Conservation (phyloP, 1,140 invertebrate species). For the Neodiprion virginianus region DNA sequence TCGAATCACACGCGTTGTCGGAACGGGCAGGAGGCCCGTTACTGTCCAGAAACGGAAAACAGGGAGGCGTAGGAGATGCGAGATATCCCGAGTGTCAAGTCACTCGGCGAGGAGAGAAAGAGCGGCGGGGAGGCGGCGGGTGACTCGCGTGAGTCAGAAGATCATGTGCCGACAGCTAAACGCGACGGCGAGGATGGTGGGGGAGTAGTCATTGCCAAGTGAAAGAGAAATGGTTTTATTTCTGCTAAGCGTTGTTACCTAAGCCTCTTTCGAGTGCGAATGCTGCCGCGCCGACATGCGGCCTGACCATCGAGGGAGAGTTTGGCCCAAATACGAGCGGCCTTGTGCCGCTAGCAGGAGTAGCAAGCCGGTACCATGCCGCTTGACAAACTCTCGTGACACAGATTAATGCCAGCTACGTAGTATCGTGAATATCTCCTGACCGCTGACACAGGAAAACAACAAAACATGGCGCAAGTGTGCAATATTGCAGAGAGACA, state of each 20-base stretch:
- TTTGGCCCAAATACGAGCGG: neutral
- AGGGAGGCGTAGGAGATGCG: too few species aligned
- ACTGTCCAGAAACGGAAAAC: too few species aligned
- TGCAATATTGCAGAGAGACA: too few species aligned
- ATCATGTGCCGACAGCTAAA: neutral
- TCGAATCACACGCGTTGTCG: constrained; percentile 34
- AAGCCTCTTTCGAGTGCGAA: neutral
- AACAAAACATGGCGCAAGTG: too few species aligned
- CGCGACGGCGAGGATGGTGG: neutral
- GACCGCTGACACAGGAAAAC: too few species aligned
- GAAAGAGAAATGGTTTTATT: constrained; percentile 7
- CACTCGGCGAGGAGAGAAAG: neutral
- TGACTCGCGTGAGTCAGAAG: neutral
- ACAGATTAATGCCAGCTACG: neutral
- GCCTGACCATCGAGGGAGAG: neutral
- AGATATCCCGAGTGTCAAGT: too few species aligned
- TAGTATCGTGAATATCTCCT: too few species aligned
- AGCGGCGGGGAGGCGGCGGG: neutral
- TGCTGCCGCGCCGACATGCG: neutral
- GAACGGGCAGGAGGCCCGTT: constrained; percentile 29
- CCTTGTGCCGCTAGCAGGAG: neutral
- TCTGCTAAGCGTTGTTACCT: neutral
- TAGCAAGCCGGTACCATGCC: neutral
- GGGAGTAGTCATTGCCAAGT: constrained; percentile 1
- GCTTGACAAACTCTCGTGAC: neutral